Evolutionary conservation across 2,888 invertebrate genomes (phyloP), one percentile per base, ranked within the genome.

Genomic region (Syritta pipiens): DNA sequence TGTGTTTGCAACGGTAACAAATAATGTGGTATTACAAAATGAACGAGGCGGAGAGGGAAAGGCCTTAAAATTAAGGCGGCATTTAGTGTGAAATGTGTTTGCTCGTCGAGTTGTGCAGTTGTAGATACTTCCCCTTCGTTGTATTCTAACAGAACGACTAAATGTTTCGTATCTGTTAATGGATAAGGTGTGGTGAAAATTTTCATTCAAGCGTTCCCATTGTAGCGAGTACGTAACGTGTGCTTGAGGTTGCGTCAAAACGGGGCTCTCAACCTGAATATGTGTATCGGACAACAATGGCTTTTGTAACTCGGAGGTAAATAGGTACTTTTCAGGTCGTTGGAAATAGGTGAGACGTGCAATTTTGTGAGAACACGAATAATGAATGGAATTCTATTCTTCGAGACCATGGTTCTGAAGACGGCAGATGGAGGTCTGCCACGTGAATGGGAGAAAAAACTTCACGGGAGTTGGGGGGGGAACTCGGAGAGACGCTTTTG

Each of bases 1-100:
- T 74, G 72, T 74, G 19, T 72, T 55, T 46, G 44, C 65, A 63
- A 59, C 51, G 77, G 74, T 71, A 68, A 57, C 48, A 62, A 53
- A 42, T 51, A 53, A 46, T 44, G 44, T 35, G 46, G 20, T 40
- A 9, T 20, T 28, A 10, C 14, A 20, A 35, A n/a, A n/a, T n/a
- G n/a, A n/a, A n/a, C n/a, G n/a, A n/a, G n/a, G n/a, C n/a, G n/a
- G n/a, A n/a, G n/a, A n/a, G n/a, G n/a, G n/a, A n/a, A n/a, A n/a
- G n/a, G n/a, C n/a, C n/a, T n/a, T n/a, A n/a, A n/a, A n/a, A n/a
- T n/a, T n/a, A n/a, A n/a, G n/a, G n/a, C n/a, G n/a, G n/a, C n/a
- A n/a, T n/a, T n/a, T n/a, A n/a, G n/a, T n/a, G n/a, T n/a, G n/a
- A n/a, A n/a, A n/a, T n/a, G n/a, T 40, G n/a, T 72, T 49, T 63